These are phyloP conservation scores for Lordiphosa andalusiaca DNA, from an alignment of 2,888 invertebrate species.

Conservation along the genomic window DNA sequence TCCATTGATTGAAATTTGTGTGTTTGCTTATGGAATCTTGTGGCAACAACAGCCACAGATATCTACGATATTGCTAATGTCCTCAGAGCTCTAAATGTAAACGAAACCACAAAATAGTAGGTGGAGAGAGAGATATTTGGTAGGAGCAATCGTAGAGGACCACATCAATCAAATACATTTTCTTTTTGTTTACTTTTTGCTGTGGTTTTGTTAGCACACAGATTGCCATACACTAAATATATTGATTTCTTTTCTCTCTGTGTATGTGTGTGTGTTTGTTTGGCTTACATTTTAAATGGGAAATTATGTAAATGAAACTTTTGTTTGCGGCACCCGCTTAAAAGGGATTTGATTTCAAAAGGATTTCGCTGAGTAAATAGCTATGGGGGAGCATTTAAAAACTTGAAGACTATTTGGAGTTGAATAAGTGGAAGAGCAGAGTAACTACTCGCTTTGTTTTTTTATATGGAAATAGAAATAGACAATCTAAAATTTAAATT, in stretches of 20 bases:
- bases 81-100: slow-evolving; percentile 40
- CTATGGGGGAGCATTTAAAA: no score
- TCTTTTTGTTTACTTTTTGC: slow-evolving; percentile 53
- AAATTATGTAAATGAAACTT: slow-evolving; percentile 61
- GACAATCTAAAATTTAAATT: no score
- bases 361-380: no score
- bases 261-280: slow-evolving; percentile 19
- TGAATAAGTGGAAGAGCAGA: no score
- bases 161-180: slow-evolving; percentile 63
- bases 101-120: slow-evolving; percentile 44
- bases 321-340: slow-evolving; percentile 33
- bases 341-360: slow-evolving; percentile 7
- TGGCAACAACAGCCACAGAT: slow-evolving; percentile 28
- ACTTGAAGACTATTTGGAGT: no score
- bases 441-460: no score
- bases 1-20: slow-evolving; percentile 30
- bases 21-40: slow-evolving; percentile 24
- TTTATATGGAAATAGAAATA: no score
- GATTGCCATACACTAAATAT: slow-evolving; percentile 41
- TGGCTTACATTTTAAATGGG: slow-evolving; percentile 53
- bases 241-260: slow-evolving; percentile 46
- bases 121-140: slow-evolving; percentile 30
- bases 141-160: background rate
- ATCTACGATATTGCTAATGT: slow-evolving; percentile 39
- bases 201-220: slow-evolving; percentile 21